Evolutionary conservation across 2,797 vertebrate genomes (phyloP), one percentile per base, ranked within the genome.

Genomic region (Karalla daura): DNA sequence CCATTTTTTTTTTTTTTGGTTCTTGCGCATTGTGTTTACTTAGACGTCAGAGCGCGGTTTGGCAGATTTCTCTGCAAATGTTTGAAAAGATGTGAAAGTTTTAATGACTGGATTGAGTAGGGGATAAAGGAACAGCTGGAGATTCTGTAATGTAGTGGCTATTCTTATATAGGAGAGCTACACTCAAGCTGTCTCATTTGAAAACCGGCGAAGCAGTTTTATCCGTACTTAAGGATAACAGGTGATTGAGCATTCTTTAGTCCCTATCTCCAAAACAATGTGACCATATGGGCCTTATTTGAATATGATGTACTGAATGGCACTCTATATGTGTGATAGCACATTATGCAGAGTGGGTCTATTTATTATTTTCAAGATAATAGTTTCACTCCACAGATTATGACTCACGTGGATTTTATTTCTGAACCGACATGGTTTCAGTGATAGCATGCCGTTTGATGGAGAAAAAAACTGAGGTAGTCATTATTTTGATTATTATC

Each of bases 41-140:
- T 13, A 71, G 65, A 68, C 60, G 50, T 84, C 58, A 59, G 51
- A 70, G 54, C 23, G n/a, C 9, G 25, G 74, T 81, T 86, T 76
- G 69, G 67, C 80, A 86, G 77, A 63, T 85, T 84, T 76, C 81
- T 82, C 73, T 49, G 78, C 78, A 82, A 86, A 87, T 82, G 72
- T 88, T 88, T 86, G 81, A 81, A 87, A 84, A 88, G 63, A 88
- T 86, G 79, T 86, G 87, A 84, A 89, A 84, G 83, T 88, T 91
- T 90, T 88, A 87, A 89, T 88, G 89, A 86, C 86, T 88, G 80
- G 76, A 86, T 86, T 84, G 79, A 85, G 79, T 63, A 61, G 58
- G 77, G 81, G 87, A 88, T 90, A 83, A 89, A 89, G 86, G 76
- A 91, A 89, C 90, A 91, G 86, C 90, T 91, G 89, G 85, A 89